Evolutionary conservation across 2,797 vertebrate species (phyloP).

Genomic region (Sciurus carolinensis): DNA sequence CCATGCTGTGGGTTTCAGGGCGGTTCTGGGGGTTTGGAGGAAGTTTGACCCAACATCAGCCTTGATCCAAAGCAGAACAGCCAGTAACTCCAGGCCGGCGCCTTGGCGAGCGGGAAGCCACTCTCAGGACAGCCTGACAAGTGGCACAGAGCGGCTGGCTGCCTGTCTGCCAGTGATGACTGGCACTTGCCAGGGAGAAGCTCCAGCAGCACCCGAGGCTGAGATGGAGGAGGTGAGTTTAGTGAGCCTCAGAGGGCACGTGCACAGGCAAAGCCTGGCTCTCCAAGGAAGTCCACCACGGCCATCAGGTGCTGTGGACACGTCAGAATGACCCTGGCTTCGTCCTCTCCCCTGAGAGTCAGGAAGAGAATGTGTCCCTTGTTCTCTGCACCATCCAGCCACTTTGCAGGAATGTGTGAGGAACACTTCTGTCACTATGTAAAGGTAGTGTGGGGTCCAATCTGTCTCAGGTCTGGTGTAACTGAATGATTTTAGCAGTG

Average conservation of each 20-base stretch:
- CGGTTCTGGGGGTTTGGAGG: not conserved
- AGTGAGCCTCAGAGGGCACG: no score
- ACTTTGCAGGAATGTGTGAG: not conserved
- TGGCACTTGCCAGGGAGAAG: not conserved
- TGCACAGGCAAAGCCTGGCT: not conserved
- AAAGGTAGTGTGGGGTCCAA: fast-evolving
- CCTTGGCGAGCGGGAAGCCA: fast-evolving
- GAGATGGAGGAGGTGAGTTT: not conserved
- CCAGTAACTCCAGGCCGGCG: fast-evolving
- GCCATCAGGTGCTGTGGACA: not conserved
- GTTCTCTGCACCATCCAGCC: not conserved
- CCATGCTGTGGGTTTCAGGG: fast-evolving
- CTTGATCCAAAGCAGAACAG: not conserved
- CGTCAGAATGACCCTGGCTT: not conserved
- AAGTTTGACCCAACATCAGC: fast-evolving
- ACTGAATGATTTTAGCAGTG: fast-evolving
- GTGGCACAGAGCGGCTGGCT: not conserved
- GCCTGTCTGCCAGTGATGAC: not conserved
- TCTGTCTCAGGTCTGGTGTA: not conserved
- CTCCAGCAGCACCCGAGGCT: fast-evolving
- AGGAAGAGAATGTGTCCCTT: not conserved
- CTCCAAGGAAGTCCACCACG: fast-evolving
- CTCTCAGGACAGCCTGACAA: not conserved
- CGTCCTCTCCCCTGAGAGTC: not conserved
- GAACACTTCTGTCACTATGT: not conserved